Evolutionary conservation across 1,140 invertebrate species (phyloP).

Genomic region (Parasteatoda tepidariorum): DNA sequence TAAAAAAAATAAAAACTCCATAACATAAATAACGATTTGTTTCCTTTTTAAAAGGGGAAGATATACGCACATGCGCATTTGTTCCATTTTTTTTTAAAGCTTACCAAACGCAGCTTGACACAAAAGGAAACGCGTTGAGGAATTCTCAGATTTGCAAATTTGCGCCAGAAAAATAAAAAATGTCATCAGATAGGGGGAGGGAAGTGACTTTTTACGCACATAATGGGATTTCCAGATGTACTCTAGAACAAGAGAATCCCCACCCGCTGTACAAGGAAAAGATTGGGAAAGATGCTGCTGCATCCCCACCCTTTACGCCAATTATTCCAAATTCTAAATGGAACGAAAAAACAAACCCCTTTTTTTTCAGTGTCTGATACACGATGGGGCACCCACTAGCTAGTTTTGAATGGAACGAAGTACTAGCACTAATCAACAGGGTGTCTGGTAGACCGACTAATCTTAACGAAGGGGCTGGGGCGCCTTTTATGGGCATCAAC

Average conservation of each 20-base stretch:
- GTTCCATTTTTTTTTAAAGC: no score
- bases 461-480: conserved; percentile 14
- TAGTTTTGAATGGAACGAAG: not conserved
- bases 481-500: conserved; percentile 45
- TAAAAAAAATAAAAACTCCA: no score
- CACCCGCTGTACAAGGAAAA: conserved; percentile 3
- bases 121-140: not conserved
- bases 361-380: not conserved
- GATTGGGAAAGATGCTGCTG: conserved; percentile 10
- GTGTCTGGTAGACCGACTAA: not conserved
- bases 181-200: no score
- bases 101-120: no score
- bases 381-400: not conserved
- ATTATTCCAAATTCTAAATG: conserved; percentile 17
- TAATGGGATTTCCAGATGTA: no score
- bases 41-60: no score
- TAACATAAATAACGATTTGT: no score
- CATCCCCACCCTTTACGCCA: conserved; percentile 24
- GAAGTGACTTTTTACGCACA: no score
- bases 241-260: conserved; percentile 6
- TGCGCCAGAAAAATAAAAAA: not conserved
- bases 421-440: conserved; percentile 20
- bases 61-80: no score
- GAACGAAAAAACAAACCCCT: conserved; percentile 34
- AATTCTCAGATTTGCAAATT: not conserved